Evolutionary conservation across 2,113 vertebrate species (phyloP), one percentile per base, ranked within the genome.

Genomic region (Suncus etruscus): DNA sequence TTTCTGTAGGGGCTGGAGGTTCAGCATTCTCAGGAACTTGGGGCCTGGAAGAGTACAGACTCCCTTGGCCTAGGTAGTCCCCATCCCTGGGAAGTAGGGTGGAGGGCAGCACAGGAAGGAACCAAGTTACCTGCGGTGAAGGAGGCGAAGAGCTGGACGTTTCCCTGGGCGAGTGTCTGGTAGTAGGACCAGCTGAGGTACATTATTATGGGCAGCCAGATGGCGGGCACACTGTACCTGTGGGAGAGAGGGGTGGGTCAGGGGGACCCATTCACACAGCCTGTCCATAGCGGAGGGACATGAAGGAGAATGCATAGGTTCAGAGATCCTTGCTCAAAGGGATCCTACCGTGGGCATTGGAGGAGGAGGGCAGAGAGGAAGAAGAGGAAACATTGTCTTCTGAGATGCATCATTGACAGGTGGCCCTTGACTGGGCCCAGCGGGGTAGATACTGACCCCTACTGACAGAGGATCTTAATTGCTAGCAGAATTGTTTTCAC

Each of bases 151-250:
- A 99, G 96, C 12, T 96, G 97, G 90, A 98, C 98, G 50, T 98
- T 95, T 79, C 98, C 98, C 93, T 97, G 97, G 39, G 98, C 98
- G 20, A 99, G 96, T 12, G 97, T 97, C 76, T 95, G 96, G 91
- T 98, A 99, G 97, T 98, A 98, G 93, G 97, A 96, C 98, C 98
- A 99, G 94, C 98, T 98, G 95, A 98, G 92, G 96, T 98, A 99
- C 78, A 99, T 95, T n/a, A 99, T 97, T 89, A 99, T 68, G 0
- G 99, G 99, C 5, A 98, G 89, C 99, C 99, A 99, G 29, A 99
- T 97, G 22, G 98, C 70, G 51, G 98, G 98, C 15, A 99, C 99
- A 91, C 98, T 98, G 47, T 99, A 99, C 99, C 99, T 99, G 0
- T 0, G 8, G 89, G 65, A 79, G 2, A 68, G 25, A 85, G 12